These are phyloP conservation scores for Hirtodrosophila duncani DNA, from an alignment of 2,888 invertebrate genomes.

Conservation along the genomic window DNA sequence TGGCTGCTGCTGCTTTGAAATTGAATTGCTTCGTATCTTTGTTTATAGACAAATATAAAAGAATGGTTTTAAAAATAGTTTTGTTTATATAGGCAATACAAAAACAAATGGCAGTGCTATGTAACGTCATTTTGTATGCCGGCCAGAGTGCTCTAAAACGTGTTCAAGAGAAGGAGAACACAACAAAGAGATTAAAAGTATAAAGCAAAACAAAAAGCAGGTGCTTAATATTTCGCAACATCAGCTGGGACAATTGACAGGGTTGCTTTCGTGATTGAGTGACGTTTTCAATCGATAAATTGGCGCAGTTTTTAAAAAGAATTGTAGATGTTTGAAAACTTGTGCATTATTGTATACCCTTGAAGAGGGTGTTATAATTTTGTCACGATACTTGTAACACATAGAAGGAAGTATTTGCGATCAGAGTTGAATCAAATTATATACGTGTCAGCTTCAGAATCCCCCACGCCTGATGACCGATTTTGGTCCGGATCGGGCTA, in stretches of 20 bases:
- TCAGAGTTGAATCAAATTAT: too few relatives aligned
- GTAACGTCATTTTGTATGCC: neutral
- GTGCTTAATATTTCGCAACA: too few relatives aligned
- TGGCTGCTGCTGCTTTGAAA: constrained; percentile 1
- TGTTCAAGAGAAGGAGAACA: constrained; percentile 5
- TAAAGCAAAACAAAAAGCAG: constrained; percentile 16
- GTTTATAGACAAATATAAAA: neutral
- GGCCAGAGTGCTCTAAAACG: constrained; percentile 1
- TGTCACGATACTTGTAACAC: too few relatives aligned
- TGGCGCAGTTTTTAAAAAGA: too few relatives aligned
- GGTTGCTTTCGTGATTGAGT: neutral
- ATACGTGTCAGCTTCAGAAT: too few relatives aligned
- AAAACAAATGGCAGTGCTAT: constrained; percentile 26
- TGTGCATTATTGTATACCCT: too few relatives aligned
- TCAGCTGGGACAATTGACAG: too few relatives aligned
- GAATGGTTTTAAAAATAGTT: constrained; percentile 27
- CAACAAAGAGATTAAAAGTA: neutral
- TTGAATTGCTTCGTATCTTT: constrained; percentile 1
- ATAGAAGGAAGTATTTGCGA: too few relatives aligned
- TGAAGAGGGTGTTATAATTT: too few relatives aligned
- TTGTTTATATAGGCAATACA: constrained; percentile 32
- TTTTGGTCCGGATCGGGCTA: too few relatives aligned
- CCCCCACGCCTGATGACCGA: too few relatives aligned
- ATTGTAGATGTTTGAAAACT: too few relatives aligned
- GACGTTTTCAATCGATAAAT: neutral